Evolutionary conservation across 2,113 vertebrate species (phyloP).

Genomic region (Rhinogobius similis): DNA sequence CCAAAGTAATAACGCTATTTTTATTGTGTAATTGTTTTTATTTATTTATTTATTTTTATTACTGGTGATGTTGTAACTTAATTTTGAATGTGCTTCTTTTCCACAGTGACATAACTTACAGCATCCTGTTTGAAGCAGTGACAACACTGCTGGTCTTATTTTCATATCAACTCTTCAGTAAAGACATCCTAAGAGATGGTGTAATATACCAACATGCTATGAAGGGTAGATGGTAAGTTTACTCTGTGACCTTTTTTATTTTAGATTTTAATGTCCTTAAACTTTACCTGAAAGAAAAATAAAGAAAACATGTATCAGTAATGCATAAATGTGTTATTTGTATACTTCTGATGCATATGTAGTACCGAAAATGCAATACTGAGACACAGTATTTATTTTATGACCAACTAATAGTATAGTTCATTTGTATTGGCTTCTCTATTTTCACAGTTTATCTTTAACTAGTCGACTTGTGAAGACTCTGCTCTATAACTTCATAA

Average conservation of each 20-base stretch:
- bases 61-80: no score
- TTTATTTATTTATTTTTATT: no score
- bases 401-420: not conserved
- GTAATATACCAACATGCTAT: constrained; percentile 88
- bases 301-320: no score
- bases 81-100: not conserved
- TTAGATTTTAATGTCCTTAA: not conserved
- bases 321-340: not conserved
- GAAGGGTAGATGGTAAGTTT: constrained; percentile 89
- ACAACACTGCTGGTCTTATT: constrained; percentile 91
- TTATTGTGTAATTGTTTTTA: no score
- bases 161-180: constrained; percentile 94
- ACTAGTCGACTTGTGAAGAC: constrained; percentile 98
- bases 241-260: not conserved
- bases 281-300: not conserved
- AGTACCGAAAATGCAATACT: not conserved
- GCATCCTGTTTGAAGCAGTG: constrained; percentile 93
- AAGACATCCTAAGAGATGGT: constrained; percentile 90
- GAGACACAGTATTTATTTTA: not conserved
- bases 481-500: constrained; percentile 96
- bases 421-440: not conserved
- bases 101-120: constrained; percentile 92
- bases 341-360: not conserved
- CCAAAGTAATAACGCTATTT: no score
- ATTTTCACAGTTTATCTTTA: constrained; percentile 82